Evolutionary conservation across 1,140 invertebrate genomes (phyloP).

Genomic region (Mizuhopecten yessoensis): DNA sequence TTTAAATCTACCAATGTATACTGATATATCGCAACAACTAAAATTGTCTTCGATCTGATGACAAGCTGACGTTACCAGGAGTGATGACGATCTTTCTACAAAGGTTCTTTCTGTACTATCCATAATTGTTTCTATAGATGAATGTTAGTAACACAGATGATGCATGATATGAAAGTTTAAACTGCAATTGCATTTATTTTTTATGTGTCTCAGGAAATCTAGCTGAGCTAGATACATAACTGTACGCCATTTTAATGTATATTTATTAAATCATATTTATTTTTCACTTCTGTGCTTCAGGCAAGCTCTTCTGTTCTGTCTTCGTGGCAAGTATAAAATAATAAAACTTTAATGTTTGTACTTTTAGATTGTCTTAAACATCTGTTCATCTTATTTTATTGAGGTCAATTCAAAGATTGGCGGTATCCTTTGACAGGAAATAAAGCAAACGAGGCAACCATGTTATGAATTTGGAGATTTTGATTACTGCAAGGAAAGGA

Average conservation of each 20-base stretch:
- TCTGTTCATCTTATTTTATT: neutral
- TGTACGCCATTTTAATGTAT: constrained; percentile 27
- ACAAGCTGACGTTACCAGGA: too few relatives aligned
- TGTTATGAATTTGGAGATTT: neutral
- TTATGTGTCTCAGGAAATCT: constrained; percentile 38
- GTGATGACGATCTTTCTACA: neutral
- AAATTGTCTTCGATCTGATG: too few relatives aligned
- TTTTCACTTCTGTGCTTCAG: constrained; percentile 26
- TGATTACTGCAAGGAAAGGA: neutral
- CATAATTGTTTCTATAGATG: neutral
- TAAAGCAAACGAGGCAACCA: constrained; percentile 13
- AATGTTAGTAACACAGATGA: neutral
- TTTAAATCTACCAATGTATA: too few relatives aligned
- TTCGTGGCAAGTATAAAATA: neutral
- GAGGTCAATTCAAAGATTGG: neutral
- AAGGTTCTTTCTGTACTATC: neutral
- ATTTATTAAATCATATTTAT: constrained; percentile 36
- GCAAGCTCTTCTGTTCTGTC: constrained; percentile 14
- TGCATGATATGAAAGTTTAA: neutral
- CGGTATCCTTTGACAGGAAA: neutral
- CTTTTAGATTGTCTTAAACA: constrained; percentile 17
- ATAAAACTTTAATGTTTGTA: constrained; percentile 3
- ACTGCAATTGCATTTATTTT: neutral
- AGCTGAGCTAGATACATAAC: constrained; percentile 17
- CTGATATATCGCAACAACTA: too few relatives aligned